These are phyloP conservation scores for Ormyrus thymus DNA, from an alignment of 2,888 invertebrate genomes.

Conservation along the genomic window DNA sequence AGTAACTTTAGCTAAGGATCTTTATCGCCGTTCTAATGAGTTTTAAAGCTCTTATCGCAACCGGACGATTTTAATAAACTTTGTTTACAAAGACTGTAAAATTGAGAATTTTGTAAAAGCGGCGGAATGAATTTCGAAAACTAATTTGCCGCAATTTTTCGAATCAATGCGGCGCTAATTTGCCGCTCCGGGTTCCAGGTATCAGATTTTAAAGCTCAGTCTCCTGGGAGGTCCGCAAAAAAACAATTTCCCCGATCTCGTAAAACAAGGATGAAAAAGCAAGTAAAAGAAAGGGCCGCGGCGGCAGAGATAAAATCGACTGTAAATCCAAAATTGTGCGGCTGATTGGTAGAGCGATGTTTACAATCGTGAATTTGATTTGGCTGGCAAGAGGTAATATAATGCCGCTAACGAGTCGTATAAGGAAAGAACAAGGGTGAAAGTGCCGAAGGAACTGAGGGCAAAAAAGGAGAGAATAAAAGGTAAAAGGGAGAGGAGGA, in stretches of 20 bases:
- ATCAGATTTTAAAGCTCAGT: too few species aligned
- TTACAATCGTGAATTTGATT: slow-evolving; percentile 69
- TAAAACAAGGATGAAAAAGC: slow-evolving; percentile 27
- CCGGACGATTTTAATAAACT: too few species aligned
- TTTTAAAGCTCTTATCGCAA: too few species aligned
- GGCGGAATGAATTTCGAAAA: too few species aligned
- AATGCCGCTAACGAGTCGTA: slow-evolving; percentile 71
- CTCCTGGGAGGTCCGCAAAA: slow-evolving; percentile 30
- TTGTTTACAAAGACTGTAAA: too few species aligned
- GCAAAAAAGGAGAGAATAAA: slow-evolving; percentile 55
- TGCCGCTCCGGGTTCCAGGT: neutral
- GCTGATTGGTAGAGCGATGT: slow-evolving; percentile 59
- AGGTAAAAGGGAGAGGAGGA: slow-evolving; percentile 57
- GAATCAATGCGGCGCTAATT: neutral
- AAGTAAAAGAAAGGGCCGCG: neutral
- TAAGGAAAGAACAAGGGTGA: slow-evolving; percentile 61
- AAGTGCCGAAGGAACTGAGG: slow-evolving; percentile 57
- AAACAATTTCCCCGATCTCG: neutral
- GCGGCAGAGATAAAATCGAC: slow-evolving; percentile 39
- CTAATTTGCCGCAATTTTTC: neutral
- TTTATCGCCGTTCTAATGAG: too few species aligned
- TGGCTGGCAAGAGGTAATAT: slow-evolving; percentile 65
- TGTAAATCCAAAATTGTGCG: slow-evolving; percentile 48
- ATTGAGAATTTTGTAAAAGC: too few species aligned
- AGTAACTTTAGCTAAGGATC: too few species aligned